Evolutionary conservation across 2,797 vertebrate species (phyloP).

Genomic region (Heterohyrax brucei): DNA sequence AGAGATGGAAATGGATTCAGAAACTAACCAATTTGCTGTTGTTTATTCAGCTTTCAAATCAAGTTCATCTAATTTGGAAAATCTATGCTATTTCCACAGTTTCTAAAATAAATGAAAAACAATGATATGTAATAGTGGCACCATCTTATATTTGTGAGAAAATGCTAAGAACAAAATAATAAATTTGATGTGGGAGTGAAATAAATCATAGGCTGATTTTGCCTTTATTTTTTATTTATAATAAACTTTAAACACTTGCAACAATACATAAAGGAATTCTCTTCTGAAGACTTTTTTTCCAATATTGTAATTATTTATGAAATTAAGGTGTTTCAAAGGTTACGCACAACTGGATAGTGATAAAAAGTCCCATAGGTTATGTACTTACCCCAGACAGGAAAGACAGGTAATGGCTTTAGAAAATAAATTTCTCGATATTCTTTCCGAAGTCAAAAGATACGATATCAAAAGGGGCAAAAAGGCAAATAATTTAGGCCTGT

Average conservation of each 20-base stretch:
- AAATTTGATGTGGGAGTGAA: background rate
- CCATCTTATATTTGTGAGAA: background rate
- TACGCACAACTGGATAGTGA: background rate
- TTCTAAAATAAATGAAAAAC: background rate
- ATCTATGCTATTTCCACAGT: background rate
- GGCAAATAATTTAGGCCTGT: background rate
- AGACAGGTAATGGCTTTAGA: background rate
- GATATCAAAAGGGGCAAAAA: background rate
- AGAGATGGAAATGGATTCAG: accelerated
- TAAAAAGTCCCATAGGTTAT: background rate
- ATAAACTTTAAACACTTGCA: background rate
- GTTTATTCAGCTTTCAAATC: background rate
- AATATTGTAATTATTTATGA: no score
- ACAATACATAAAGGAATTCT: accelerated
- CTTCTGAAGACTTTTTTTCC: background rate
- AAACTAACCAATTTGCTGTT: accelerated
- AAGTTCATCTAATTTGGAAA: background rate
- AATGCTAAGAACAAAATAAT: background rate
- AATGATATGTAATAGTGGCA: background rate
- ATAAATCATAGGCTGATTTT: background rate
- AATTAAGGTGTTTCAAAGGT: background rate
- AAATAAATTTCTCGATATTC: background rate
- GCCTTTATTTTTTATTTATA: background rate
- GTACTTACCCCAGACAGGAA: background rate
- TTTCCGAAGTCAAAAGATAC: background rate